Conservation (phyloP, 1,140 invertebrate species). For the Diabrotica virgifera region DNA sequence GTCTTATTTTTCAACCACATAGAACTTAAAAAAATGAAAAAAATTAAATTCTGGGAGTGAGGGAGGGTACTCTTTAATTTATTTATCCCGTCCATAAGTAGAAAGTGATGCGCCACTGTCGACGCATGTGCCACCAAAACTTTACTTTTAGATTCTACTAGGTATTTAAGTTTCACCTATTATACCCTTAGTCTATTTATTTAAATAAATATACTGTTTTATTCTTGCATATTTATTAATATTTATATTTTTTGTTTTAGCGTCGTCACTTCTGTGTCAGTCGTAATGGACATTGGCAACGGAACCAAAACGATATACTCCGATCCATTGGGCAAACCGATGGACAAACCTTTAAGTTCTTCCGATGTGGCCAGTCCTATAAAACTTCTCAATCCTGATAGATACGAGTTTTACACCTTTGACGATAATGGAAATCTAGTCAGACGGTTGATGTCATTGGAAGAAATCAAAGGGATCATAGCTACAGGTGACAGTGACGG, state of each 20-base stretch:
- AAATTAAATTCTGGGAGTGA: too few species aligned
- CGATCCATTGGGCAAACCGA: conserved; percentile 60
- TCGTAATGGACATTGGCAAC: conserved; percentile 58
- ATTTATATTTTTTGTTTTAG: conserved; percentile 47
- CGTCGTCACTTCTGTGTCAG: conserved; percentile 59
- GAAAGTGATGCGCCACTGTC: too few species aligned
- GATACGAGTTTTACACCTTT: conserved; percentile 82
- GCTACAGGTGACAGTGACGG: conserved; percentile 68
- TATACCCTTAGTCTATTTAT: too few species aligned
- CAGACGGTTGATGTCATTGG: conserved; percentile 75
- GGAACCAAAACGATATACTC: conserved; percentile 54
- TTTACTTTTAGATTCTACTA: too few species aligned
- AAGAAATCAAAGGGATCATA: conserved; percentile 79
- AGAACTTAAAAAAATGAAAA: too few species aligned
- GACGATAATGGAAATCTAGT: conserved; percentile 76
- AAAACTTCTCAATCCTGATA: conserved; percentile 70
- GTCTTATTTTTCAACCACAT: too few species aligned
- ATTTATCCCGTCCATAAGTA: too few species aligned
- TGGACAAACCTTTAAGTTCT: conserved; percentile 54
- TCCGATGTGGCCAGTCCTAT: conserved; percentile 68
- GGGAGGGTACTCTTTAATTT: too few species aligned
- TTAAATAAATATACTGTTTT: conserved; percentile 3
- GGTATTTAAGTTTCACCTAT: too few species aligned
- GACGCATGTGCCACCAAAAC: too few species aligned
- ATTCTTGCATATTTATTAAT: neutral